phyloP scores from a whole-genome alignment of 1,140 invertebrate species.

The Papilio helenus region DNA sequence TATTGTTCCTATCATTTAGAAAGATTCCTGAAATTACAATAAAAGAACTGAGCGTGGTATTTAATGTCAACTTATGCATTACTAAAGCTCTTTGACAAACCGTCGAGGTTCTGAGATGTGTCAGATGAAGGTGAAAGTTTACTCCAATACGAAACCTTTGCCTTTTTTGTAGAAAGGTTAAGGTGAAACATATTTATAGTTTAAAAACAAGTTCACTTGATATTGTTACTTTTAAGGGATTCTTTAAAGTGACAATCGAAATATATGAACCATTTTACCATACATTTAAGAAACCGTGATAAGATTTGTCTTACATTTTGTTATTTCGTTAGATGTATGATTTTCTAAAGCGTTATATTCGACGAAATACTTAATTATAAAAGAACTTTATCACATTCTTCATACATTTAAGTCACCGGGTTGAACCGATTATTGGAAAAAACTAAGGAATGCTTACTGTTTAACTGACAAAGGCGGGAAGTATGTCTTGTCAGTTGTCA shows the following conservation, averaged over 20 bases:
- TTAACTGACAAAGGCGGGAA: slow-evolving; percentile 1
- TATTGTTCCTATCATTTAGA: too few relatives aligned
- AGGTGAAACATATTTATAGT: neutral
- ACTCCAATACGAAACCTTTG: neutral
- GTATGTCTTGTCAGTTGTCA: neutral
- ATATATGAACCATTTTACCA: neutral
- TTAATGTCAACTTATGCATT: neutral
- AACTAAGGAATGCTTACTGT: neutral
- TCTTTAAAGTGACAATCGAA: neutral
- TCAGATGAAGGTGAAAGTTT: slow-evolving; percentile 15
- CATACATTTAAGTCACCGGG: neutral
- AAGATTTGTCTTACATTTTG: neutral
- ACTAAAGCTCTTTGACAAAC: neutral
- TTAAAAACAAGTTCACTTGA: neutral
- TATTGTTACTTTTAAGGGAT: neutral
- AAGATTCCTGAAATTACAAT: too few relatives aligned
- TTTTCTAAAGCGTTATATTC: too few relatives aligned
- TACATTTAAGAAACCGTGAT: neutral
- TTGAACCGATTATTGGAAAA: neutral
- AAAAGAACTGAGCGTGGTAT: neutral
- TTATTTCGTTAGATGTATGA: too few relatives aligned
- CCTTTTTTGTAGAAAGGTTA: slow-evolving; percentile 5
- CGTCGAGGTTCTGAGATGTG: neutral
- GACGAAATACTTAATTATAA: too few relatives aligned
- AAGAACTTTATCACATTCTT: neutral